These are phyloP conservation scores for Drosophila setifemur DNA, from an alignment of 1,140 invertebrate genomes.

Conservation along the genomic window DNA sequence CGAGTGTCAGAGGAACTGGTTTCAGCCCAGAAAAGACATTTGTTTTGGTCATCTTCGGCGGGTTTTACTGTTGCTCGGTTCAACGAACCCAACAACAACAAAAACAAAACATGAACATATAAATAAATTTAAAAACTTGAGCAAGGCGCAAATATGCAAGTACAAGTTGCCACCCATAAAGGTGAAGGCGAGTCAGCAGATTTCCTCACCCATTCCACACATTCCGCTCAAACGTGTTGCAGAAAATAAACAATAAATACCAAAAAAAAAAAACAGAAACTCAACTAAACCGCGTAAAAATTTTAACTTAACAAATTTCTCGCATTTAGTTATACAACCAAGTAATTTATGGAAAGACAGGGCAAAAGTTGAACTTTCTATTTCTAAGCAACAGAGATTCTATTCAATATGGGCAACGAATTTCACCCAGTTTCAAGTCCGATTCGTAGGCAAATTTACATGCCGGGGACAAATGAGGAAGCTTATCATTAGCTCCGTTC, in stretches of 20 bases:
- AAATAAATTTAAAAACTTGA: constrained; percentile 21
- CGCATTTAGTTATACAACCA: constrained; percentile 37
- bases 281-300: background rate
- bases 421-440: constrained; percentile 53
- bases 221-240: constrained; percentile 21
- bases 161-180: constrained; percentile 31
- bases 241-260: constrained; percentile 5
- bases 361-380: constrained; percentile 43
- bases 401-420: constrained; percentile 44
- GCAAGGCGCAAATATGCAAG: constrained; percentile 32
- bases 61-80: constrained; percentile 35
- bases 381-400: constrained; percentile 40
- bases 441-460: constrained; percentile 53
- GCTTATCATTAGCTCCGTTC: constrained; percentile 65
- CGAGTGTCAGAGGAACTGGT: constrained; percentile 30
- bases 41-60: constrained; percentile 60
- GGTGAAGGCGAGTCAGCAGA: constrained; percentile 43
- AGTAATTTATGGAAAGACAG: constrained; percentile 25
- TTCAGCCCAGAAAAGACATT: constrained; percentile 33
- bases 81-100: constrained; percentile 39
- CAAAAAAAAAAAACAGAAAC: background rate
- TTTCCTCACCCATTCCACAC: constrained; percentile 27
- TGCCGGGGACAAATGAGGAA: constrained; percentile 64
- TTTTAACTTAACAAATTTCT: constrained; percentile 23
- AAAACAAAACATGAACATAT: constrained; percentile 12